Evolutionary conservation across 2,113 vertebrate species (phyloP), one percentile per base, ranked within the genome.

Genomic region (Thomomys bottae): DNA sequence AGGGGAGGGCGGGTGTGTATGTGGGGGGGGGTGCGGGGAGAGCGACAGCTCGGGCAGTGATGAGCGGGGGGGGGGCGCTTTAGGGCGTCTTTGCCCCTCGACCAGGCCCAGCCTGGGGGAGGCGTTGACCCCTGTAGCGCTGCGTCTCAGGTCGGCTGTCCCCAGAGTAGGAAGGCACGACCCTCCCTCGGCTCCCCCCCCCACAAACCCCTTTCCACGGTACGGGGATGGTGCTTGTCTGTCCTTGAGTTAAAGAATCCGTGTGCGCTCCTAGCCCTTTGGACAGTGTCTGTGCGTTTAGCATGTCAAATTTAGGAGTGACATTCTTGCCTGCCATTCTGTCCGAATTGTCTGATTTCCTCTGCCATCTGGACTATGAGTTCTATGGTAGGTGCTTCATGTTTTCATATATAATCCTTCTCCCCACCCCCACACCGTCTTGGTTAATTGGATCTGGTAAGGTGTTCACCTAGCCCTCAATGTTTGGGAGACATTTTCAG

Each of bases 1-100:
- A 98, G 73, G 95, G 88, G 89, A 94, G 82, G 92, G 61, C 81
- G 94, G 91, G 70, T 91, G 93, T 73, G 23, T 26, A 23, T 24
- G 59, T 79, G 80, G 57, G 17, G 38, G 66, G 57, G 71, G 73
- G 59, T 15, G 45, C 18, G 79, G 30, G 80, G 49, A 9, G 49
- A 17, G 15, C 11, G 49, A 54, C 49, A 15, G 49, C 49, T 54
- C 49, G 64, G 32, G 66, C 66, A 32, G 32, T 15, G 49, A 54
- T 54, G 8, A 12, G 30, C 66, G 30, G 66, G 32, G 32, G 32
- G 63, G 63, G 49, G 80, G 80, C 32, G 45, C 21, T 66, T 6
- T n/a, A 8, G 66, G 81, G n/a, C 81, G 49, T 17, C 66, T 68
- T 66, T 70, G 66, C 81, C 81, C 45, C 49, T 70, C 81, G 40